Evolutionary conservation across 2,113 vertebrate genomes (phyloP), one percentile per base, ranked within the genome.

Genomic region (Cardinalis cardinalis): DNA sequence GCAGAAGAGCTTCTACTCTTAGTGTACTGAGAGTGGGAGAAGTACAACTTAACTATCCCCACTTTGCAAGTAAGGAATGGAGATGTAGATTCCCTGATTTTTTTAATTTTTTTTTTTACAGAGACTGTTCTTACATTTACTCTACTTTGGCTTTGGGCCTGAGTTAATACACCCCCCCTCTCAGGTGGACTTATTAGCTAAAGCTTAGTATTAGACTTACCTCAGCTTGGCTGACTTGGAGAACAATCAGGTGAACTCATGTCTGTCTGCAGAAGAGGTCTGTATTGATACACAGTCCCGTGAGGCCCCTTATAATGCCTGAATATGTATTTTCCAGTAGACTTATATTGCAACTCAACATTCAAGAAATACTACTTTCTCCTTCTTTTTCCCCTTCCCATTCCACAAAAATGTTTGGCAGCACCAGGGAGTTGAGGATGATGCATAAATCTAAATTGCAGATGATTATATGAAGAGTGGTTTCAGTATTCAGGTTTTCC

Each of bases 211-310:
- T 64, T 71, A 28, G n/a, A n/a, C 52, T 89, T 87, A 81, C 81
- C 58, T 75, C 65, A 75, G 21, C 48, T 68, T 66, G 56, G 60
- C 28, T 82, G 53, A 80, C 49, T 84, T 90, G 53, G 74, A 92
- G 77, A 93, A 53, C 31, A 87, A 75, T 78, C 66, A 81, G 81
- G 87, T 84, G 77, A 94, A 84, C 81, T 93, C 84, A 72, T 58
- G 73, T 92, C 80, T 90, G 70, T 68, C 92, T 93, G 70, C 68
- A 64, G 68, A 86, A 71, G 64, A 63, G 60, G 69, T 77, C 80
- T 84, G 20, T 87, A 87, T 64, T 80, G 52, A 80, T 21, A 28
- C 60, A 68, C 2, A 34, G 74, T 69, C 89, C 51, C 43, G 10
- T 12, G 41, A 84, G 77, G 38, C 34, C 36, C 65, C 23, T 90